Evolutionary conservation across 2,113 vertebrate genomes (phyloP), one percentile per base, ranked within the genome.

Genomic region (Poecilia latipinna): DNA sequence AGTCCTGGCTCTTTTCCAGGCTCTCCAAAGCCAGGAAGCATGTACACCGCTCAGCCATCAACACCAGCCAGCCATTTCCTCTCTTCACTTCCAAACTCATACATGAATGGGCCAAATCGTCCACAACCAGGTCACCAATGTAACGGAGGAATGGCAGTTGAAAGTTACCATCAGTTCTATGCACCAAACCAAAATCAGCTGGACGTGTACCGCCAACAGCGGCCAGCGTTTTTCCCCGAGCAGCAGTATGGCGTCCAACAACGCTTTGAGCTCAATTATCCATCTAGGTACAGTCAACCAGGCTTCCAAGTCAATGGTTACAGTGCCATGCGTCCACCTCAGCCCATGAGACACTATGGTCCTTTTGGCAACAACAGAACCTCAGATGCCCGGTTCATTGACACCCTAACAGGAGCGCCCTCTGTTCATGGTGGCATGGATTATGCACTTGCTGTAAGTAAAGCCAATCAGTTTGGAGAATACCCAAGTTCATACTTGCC

Each of bases 121-220:
- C 94, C 96, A 68, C 97, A 96, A 65, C 88, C 94, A 65, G 90
- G 95, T 31, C 98, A 96, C 80, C 97, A 96, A 70, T 97, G 95
- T 92, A 98, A 98, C 72, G 97, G 97, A 77, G 96, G 93, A 73
- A 80, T 95, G 84, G 79, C 96, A 3, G 70, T 95, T 86, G 96
- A 98, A 74, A 96, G 85, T 84, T 96, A 94, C 73, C 88, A 95
- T 82, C 88, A 94, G 22, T 95, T 95, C 82, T 98, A 95, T 80
- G 82, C 95, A 78, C 82, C 96, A 65, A 96, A 95, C 82, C 87
- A 95, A 91, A 98, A 96, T 89, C 93, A 96, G 70, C 48, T 96
- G 83, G 96, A 97, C 72, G 86, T 96, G 22, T 98, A 97, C 67
- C 93, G 89, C 71, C 96, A 96, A 85, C 96, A 96, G 83, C 94